Evolutionary conservation across 2,888 invertebrate genomes (phyloP), one percentile per base, ranked within the genome.

Genomic region (Acleris holmiana): DNA sequence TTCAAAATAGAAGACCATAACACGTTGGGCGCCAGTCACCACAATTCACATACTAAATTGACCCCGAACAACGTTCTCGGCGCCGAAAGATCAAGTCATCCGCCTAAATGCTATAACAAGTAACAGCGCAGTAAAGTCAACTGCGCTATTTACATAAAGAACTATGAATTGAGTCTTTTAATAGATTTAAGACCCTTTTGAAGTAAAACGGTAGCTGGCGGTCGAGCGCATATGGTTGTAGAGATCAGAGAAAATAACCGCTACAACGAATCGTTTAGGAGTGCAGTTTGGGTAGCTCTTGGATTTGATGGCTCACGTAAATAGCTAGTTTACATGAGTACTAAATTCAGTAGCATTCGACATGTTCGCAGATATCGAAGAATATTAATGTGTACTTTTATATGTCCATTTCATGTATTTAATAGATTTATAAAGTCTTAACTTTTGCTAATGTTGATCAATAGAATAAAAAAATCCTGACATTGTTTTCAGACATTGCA

Each of bases 1-100:
- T 62, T 74, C 53, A 69, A 82, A 85, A 83, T 85, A 86, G 83
- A 83, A 75, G 72, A 61, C 70, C 74, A 73, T 73, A 71, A 80
- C 78, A 73, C 78, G 78, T 35, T 13, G 35, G 35, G 35, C 35
- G 35, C 35, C 35, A 35, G 35, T 35, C 13, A 13, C 4, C 35
- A 10, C 35, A 13, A 35, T 13, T 13, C 35, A 8, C 13, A 35
- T 35, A 35, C 35, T 35, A 35, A 35, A 4, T 13, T 13, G 13
- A 35, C 35, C 1, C 35, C 35, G 35, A 13, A 35, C 35, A 35
- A 35, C 13, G 35, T 35, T 35, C 13, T 35, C 4, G 35, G 35
- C 35, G 1, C 35, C 8, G 35, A 35, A 13, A 13, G 35, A 13
- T 35, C 35, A 35, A 35, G 13, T 35, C 35, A 13, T 35, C 13